phyloP scores from a whole-genome alignment of 2,888 invertebrate species.

The Pogonocherus hispidulus region DNA sequence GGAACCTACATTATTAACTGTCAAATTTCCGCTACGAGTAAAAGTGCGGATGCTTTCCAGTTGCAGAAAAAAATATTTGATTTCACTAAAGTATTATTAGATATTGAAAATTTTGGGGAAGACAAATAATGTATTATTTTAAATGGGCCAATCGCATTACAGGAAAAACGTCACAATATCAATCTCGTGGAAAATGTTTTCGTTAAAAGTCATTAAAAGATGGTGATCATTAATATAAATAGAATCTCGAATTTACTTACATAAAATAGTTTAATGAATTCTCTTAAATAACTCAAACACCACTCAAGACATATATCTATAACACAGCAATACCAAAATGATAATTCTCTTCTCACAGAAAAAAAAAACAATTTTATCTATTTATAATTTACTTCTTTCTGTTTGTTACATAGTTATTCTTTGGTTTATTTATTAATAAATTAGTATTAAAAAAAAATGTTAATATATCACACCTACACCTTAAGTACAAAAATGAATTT shows the following conservation, averaged over 20 bases:
- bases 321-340: no score
- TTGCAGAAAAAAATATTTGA: slow-evolving; percentile 79
- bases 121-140: not conserved
- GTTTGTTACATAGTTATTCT: not conserved
- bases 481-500: slow-evolving; percentile 1
- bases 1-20: slow-evolving; percentile 90
- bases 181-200: no score
- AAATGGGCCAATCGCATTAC: no score
- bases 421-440: not conserved
- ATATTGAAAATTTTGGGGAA: slow-evolving; percentile 70
- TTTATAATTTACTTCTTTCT: not conserved
- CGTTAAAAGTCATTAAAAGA: no score
- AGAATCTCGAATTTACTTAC: no score
- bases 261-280: no score
- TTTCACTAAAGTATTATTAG: slow-evolving; percentile 75
- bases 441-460: not conserved
- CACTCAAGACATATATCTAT: no score
- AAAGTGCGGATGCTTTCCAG: slow-evolving; percentile 68
- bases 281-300: no score
- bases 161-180: no score
- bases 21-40: slow-evolving; percentile 72
- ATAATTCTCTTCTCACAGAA: no score
- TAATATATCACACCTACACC: not conserved
- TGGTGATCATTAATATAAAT: no score
- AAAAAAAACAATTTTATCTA: not conserved